phyloP scores from a whole-genome alignment of 2,797 vertebrate genomes.

The Pseudomugil gertrudae region DNA sequence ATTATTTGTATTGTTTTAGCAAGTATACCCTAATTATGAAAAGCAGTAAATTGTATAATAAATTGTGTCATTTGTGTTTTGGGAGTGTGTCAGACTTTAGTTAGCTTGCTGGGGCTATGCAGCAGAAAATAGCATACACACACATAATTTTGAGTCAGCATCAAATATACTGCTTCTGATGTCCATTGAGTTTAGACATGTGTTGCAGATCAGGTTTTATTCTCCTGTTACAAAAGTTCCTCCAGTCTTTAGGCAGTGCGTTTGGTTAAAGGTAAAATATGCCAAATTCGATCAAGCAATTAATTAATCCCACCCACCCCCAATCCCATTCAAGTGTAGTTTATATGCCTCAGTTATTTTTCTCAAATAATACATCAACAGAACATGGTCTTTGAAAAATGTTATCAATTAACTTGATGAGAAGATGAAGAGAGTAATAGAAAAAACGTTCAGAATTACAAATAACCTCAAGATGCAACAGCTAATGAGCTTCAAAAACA shows the following conservation, averaged over 20 bases:
- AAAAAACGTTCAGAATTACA: neutral
- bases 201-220: neutral
- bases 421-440: neutral
- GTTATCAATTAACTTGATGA: neutral
- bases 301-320: too few species aligned
- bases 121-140: neutral
- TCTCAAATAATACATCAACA: neutral
- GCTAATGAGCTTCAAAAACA: neutral
- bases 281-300: neutral
- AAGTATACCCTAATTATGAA: neutral
- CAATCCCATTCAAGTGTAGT: too few species aligned
- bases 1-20: neutral
- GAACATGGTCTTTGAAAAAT: neutral
- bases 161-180: neutral
- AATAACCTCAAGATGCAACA: neutral
- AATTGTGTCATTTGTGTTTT: neutral
- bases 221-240: neutral
- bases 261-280: neutral
- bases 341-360: neutral
- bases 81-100: neutral
- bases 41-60: neutral
- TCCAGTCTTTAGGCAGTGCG: neutral
- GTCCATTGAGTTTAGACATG: neutral
- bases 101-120: neutral
- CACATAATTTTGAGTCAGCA: neutral